A percentile compares a stretch with the other conserved stretches of the same genome.
phyloP scores from a whole-genome alignment of 1,140 invertebrate species.

The Drosophila parabipectinata region DNA sequence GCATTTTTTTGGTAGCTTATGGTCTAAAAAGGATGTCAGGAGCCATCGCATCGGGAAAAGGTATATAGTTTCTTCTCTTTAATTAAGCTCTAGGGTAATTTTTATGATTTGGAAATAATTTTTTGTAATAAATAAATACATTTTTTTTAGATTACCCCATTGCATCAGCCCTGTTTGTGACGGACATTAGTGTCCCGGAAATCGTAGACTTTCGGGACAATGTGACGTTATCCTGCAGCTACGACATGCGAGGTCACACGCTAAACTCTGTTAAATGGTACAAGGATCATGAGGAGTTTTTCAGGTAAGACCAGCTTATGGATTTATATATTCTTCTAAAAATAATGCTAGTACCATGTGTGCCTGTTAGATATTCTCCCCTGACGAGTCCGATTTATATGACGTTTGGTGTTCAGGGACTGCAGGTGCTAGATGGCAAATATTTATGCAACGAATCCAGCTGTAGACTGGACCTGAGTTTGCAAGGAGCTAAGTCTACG shows the following conservation, averaged over 20 bases:
- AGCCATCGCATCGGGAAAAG: background rate
- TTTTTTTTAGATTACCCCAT: slow-evolving; percentile 51
- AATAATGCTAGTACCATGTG: background rate
- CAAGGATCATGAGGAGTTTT: slow-evolving; percentile 90
- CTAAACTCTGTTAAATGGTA: slow-evolving; percentile 93
- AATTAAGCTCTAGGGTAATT: background rate
- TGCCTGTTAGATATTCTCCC: slow-evolving; percentile 72
- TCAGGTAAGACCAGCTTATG: slow-evolving; percentile 82
- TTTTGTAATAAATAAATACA: no score
- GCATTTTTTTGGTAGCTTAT: background rate
- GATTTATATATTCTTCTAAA: background rate
- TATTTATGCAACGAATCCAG: slow-evolving; percentile 86
- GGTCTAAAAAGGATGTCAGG: background rate
- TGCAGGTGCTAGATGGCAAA: slow-evolving; percentile 90
- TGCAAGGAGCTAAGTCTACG: slow-evolving; percentile 85
- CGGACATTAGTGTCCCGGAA: slow-evolving; percentile 84
- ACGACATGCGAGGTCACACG: slow-evolving; percentile 86
- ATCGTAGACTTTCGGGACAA: slow-evolving; percentile 85
- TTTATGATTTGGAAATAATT: background rate
- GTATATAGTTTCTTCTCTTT: background rate
- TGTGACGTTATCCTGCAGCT: slow-evolving; percentile 86
- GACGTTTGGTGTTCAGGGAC: slow-evolving; percentile 85
- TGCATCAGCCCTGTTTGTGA: slow-evolving; percentile 68
- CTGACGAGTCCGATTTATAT: slow-evolving; percentile 78
- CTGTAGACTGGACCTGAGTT: slow-evolving; percentile 85